Evolutionary conservation across 2,113 vertebrate genomes (phyloP).

Genomic region (Rhinichthys klamathensis): DNA sequence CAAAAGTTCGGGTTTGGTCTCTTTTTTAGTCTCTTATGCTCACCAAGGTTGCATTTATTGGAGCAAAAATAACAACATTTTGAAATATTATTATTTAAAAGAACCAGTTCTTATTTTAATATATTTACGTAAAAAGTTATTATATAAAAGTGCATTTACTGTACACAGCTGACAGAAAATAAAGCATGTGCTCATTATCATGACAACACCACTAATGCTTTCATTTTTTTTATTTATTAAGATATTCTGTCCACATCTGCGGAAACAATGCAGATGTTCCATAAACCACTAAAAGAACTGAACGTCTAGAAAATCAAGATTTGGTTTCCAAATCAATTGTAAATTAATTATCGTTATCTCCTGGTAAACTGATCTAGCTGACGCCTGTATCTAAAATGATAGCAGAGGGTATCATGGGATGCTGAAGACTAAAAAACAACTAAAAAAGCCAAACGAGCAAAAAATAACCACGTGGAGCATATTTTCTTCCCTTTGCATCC

Average conservation of each 20-base stretch:
- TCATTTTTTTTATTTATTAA: neutral
- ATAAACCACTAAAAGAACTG: neutral
- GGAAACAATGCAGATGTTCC: neutral
- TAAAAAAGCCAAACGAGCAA: neutral
- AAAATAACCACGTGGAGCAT: neutral
- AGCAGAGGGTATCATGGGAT: conserved; percentile 14
- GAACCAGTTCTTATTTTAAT: neutral
- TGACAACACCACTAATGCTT: neutral
- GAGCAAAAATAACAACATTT: neutral
- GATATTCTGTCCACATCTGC: neutral
- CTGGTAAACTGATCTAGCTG: neutral
- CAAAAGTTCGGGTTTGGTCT: neutral
- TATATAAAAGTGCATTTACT: neutral
- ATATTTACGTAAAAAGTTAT: neutral
- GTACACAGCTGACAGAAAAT: neutral
- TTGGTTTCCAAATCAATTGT: conserved; percentile 7
- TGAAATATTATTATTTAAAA: neutral
- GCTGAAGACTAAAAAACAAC: neutral
- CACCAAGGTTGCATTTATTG: neutral
- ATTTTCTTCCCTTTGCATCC: neutral
- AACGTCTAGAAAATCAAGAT: neutral
- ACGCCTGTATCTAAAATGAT: conserved; percentile 23
- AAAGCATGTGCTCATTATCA: neutral
- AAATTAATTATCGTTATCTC: neutral
- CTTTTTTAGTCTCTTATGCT: neutral